phyloP scores from a whole-genome alignment of 2,113 vertebrate species.

The Periophthalmus modestus region DNA sequence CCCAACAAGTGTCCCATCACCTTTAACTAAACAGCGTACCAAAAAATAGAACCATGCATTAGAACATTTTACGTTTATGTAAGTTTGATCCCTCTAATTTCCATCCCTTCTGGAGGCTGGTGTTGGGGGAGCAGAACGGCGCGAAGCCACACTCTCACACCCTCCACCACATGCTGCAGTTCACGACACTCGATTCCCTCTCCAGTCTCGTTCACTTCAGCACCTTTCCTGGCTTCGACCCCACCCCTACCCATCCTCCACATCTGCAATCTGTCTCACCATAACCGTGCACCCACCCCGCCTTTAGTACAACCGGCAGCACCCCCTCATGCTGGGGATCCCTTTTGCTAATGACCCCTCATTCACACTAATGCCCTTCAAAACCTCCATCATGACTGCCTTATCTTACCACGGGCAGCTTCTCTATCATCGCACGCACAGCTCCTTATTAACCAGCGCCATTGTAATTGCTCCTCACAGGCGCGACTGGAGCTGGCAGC shows the following conservation, averaged over 20 bases:
- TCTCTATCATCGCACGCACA: conserved; percentile 8
- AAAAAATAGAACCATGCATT: background rate
- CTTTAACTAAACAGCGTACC: background rate
- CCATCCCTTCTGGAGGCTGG: background rate
- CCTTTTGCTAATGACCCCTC: background rate
- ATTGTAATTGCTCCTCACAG: conserved; percentile 11
- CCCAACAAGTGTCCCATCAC: too few species aligned
- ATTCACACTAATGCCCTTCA: background rate
- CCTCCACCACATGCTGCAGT: conserved; percentile 45
- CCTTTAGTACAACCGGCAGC: conserved; percentile 42
- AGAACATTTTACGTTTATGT: background rate
- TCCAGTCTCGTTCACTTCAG: conserved; percentile 38
- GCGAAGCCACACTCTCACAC: conserved; percentile 37
- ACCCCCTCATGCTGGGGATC: background rate
- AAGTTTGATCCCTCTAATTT: background rate
- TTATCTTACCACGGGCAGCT: conserved; percentile 9
- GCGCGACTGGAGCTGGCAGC: conserved; percentile 18
- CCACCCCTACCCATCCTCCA: conserved; percentile 24
- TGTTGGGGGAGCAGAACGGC: conserved; percentile 1
- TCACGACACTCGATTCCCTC: conserved; percentile 45
- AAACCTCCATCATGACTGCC: background rate
- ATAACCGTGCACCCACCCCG: conserved; percentile 58
- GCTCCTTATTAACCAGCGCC: conserved; percentile 49
- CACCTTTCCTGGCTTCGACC: conserved; percentile 30
- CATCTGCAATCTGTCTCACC: conserved; percentile 55